Percentiles rank a stretch among this genome's conserved stretches.
Conservation (phyloP, 2,113 vertebrate genomes). For the Spilogale gracilis region DNA sequence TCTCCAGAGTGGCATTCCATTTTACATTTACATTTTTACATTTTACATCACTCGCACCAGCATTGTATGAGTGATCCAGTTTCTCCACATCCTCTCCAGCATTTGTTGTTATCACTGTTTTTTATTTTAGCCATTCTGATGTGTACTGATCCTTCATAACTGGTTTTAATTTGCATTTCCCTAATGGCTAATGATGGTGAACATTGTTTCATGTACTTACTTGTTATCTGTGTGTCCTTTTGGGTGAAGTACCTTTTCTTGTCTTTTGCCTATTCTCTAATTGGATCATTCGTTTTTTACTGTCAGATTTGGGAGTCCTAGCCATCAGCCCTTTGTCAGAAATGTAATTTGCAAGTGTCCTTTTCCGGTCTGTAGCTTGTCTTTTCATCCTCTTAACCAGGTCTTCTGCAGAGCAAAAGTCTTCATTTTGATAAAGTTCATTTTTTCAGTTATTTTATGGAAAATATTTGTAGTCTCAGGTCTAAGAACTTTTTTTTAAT, state of each 20-base stretch:
- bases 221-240: not conserved
- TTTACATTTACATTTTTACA: not conserved
- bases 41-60: not conserved
- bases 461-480: not conserved
- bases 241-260: not conserved
- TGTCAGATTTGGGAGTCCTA: slow-evolving; percentile 22
- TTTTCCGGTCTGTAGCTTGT: not conserved
- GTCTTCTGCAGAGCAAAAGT: not conserved
- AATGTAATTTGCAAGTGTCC: not conserved
- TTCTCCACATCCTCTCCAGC: not conserved
- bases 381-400: slow-evolving; percentile 8
- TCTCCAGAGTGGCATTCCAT: not conserved
- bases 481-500: not conserved
- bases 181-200: not conserved
- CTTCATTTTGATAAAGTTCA: slow-evolving; percentile 6
- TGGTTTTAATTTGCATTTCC: slow-evolving; percentile 55
- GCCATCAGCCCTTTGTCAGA: not conserved
- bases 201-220: not conserved
- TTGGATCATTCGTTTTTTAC: not conserved
- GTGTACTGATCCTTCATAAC: not conserved
- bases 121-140: slow-evolving; percentile 8
- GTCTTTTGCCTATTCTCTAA: slow-evolving; percentile 5
- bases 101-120: not conserved
- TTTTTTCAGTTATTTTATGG: not conserved
- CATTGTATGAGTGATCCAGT: not conserved